phyloP scores from a whole-genome alignment of 2,113 vertebrate genomes.

The Lepisosteus oculatus region DNA sequence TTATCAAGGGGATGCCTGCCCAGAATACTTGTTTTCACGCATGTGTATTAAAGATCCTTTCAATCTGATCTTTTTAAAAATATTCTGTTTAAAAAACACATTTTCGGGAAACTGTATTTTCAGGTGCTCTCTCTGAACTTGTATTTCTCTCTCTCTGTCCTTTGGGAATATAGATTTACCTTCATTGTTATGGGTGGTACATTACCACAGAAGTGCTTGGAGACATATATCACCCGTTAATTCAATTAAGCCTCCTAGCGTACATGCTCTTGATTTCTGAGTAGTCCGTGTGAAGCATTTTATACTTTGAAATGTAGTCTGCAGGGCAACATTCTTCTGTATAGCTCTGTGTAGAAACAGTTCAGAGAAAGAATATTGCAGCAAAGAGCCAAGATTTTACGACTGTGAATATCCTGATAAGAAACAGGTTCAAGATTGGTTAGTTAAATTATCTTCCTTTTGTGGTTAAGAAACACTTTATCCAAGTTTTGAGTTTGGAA shows the following conservation, averaged over 20 bases:
- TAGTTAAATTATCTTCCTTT: too few species aligned
- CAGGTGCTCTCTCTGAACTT: too few species aligned
- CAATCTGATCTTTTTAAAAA: not conserved
- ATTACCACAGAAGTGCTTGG: not conserved
- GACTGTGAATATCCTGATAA: too few species aligned
- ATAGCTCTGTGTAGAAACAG: too few species aligned
- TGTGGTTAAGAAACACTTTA: too few species aligned
- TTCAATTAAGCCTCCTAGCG: not conserved
- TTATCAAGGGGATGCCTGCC: too few species aligned
- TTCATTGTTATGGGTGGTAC: conserved; percentile 13
- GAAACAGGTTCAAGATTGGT: too few species aligned
- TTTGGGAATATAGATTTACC: not conserved
- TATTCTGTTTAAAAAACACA: conserved; percentile 18
- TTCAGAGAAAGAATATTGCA: too few species aligned
- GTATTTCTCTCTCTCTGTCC: not conserved
- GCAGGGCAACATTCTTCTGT: not conserved
- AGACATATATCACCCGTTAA: conserved; percentile 2
- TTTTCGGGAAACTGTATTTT: conserved; percentile 17
- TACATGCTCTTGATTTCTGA: not conserved
- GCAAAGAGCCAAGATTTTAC: too few species aligned
- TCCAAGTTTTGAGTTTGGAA: too few species aligned
- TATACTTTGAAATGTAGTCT: not conserved
- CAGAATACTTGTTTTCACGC: too few species aligned
- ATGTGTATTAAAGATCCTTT: too few species aligned
- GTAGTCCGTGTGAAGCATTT: not conserved